Percentiles rank a stretch among this genome's conserved stretches.
Conservation (phyloP, 2,888 invertebrate species). For the Nasonovia ribisnigri region DNA sequence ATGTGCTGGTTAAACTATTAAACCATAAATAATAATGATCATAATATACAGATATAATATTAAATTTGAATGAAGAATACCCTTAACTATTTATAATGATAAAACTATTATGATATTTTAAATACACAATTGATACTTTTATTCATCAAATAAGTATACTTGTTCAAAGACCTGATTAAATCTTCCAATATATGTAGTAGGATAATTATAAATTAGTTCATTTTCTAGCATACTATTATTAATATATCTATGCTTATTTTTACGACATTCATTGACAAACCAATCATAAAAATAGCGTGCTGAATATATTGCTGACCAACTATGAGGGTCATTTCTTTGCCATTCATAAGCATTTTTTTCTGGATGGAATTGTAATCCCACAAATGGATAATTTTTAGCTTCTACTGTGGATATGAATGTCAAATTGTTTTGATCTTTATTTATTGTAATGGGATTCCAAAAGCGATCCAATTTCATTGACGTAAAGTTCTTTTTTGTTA, state of each 20-base stretch:
- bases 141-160: conserved; percentile 40
- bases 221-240: background rate
- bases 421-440: conserved; percentile 48
- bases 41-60: background rate
- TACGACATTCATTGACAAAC: conserved; percentile 56
- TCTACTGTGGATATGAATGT: conserved; percentile 66
- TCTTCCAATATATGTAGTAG: conserved; percentile 25
- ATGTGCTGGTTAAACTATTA: background rate
- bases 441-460: conserved; percentile 61
- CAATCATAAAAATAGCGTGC: conserved; percentile 65
- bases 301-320: conserved; percentile 52
- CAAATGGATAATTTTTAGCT: conserved; percentile 65
- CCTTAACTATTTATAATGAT: background rate
- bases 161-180: conserved; percentile 17
- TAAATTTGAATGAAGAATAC: background rate
- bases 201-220: conserved; percentile 57
- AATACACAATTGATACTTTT: background rate
- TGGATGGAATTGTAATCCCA: conserved; percentile 67
- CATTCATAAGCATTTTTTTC: conserved; percentile 66
- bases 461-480: conserved; percentile 34
- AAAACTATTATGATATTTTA: background rate
- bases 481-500: conserved; percentile 39
- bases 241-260: conserved; percentile 48
- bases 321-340: conserved; percentile 55
- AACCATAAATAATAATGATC: background rate